Percentiles rank a stretch among this genome's conserved stretches.
These are phyloP conservation scores for Gambelia wislizenii DNA, from an alignment of 2,797 vertebrate species.

Conservation along the genomic window DNA sequence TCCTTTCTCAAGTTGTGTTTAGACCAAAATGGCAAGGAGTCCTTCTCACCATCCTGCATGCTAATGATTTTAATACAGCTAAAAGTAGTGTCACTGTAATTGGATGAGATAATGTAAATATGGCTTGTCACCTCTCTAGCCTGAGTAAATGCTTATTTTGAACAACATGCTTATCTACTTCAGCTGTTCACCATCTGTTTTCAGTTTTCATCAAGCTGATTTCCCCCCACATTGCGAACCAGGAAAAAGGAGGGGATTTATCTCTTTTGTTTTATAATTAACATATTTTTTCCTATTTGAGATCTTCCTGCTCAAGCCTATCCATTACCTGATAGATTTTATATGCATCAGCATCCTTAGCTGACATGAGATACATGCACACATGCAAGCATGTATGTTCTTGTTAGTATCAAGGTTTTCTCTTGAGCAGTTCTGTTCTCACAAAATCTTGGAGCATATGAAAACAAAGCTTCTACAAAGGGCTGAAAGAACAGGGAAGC, in stretches of 20 bases:
- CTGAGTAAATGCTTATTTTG: conserved; percentile 85
- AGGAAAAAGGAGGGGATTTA: conserved; percentile 62
- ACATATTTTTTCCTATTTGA: conserved; percentile 61
- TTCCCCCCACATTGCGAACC: conserved; percentile 79
- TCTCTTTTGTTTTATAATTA: conserved; percentile 74
- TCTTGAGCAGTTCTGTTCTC: background rate
- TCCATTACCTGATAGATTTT: conserved; percentile 36
- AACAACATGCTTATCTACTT: conserved; percentile 85
- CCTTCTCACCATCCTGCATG: conserved; percentile 16
- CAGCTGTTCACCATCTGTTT: conserved; percentile 90
- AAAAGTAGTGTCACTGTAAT: conserved; percentile 74
- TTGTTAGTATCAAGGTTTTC: conserved; percentile 22
- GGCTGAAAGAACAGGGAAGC: fast-evolving
- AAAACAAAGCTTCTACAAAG: conserved; percentile 37
- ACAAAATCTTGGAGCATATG: conserved; percentile 22
- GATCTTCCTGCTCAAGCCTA: conserved; percentile 53
- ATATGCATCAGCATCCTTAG: conserved; percentile 49
- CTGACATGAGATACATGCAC: conserved; percentile 21
- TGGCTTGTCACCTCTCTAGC: conserved; percentile 76
- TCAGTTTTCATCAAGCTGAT: conserved; percentile 80
- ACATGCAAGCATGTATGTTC: conserved; percentile 31
- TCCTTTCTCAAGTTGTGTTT: fast-evolving
- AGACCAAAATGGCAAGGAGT: conserved; percentile 4
- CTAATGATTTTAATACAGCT: conserved; percentile 69
- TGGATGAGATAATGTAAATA: conserved; percentile 78